phyloP scores from a whole-genome alignment of 1,140 invertebrate species.

The Leguminivora glycinivorella region DNA sequence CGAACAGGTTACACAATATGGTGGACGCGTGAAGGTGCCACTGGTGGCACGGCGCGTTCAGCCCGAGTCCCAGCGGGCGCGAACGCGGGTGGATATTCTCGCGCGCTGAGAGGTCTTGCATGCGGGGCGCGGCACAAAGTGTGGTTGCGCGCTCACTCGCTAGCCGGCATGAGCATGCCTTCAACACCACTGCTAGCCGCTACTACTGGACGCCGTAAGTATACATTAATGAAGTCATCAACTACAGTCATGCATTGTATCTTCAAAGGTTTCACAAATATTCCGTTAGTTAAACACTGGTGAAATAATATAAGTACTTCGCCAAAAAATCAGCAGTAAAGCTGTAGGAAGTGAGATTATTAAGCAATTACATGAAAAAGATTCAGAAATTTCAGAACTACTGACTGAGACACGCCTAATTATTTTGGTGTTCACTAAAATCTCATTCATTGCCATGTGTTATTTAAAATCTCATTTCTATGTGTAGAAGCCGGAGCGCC shows the following conservation, averaged over 20 bases:
- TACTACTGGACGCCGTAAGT: slow-evolving; percentile 84
- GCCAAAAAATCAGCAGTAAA: no score
- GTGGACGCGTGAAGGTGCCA: slow-evolving; percentile 51
- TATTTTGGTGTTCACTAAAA: no score
- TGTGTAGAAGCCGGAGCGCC: slow-evolving; percentile 80
- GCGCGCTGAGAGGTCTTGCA: slow-evolving; percentile 77
- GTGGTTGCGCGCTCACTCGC: slow-evolving; percentile 85
- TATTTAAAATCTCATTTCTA: no score
- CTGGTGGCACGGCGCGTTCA: slow-evolving; percentile 39
- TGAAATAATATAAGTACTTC: no score
- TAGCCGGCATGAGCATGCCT: slow-evolving; percentile 85
- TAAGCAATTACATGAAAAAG: no score
- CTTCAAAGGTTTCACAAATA: no score
- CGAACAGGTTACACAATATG: slow-evolving; percentile 61
- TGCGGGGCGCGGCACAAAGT: slow-evolving; percentile 87
- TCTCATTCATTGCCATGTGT: no score
- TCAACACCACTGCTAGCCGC: slow-evolving; percentile 83
- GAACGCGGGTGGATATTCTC: slow-evolving; percentile 82
- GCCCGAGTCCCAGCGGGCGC: slow-evolving; percentile 85
- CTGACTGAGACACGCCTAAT: no score
- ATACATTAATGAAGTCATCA: neutral
- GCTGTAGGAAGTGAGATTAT: no score
- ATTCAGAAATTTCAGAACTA: no score
- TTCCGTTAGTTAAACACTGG: no score
- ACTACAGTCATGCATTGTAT: no score